Conservation (phyloP, 2,113 vertebrate species). For the Antechinus flavipes region DNA sequence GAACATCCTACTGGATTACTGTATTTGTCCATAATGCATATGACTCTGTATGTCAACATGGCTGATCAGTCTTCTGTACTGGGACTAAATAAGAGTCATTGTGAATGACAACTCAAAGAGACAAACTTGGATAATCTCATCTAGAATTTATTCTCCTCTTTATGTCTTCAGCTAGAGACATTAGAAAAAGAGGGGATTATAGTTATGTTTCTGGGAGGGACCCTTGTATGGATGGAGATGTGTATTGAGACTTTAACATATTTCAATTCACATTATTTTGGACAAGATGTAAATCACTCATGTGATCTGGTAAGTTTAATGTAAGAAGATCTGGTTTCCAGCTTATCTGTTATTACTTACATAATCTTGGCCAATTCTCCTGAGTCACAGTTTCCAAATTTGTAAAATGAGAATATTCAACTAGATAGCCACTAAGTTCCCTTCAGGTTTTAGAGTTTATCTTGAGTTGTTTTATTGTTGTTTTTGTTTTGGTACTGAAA, state of each 20-base stretch:
- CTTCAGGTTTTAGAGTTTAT: neutral
- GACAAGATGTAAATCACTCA: neutral
- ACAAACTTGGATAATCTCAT: neutral
- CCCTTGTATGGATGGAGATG: neutral
- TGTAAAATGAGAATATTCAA: neutral
- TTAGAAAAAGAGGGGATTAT: neutral
- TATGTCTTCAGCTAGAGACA: neutral
- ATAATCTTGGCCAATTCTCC: neutral
- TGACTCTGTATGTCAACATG: neutral
- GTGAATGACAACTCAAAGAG: neutral
- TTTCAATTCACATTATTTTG: neutral
- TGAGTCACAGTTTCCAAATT: neutral
- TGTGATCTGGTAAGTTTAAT: neutral
- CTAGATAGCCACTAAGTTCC: neutral
- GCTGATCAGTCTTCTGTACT: neutral
- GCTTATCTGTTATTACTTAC: neutral
- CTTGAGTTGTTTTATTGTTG: no score
- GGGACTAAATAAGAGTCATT: neutral
- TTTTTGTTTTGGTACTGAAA: neutral
- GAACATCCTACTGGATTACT: neutral
- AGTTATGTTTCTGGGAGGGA: neutral
- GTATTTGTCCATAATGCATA: neutral
- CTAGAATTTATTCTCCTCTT: neutral
- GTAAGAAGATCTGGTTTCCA: neutral
- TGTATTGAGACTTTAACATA: neutral